Base-by-base conservation (phyloP, 2,888 invertebrate species). In the Orthonychiurus folsomi region DNA sequence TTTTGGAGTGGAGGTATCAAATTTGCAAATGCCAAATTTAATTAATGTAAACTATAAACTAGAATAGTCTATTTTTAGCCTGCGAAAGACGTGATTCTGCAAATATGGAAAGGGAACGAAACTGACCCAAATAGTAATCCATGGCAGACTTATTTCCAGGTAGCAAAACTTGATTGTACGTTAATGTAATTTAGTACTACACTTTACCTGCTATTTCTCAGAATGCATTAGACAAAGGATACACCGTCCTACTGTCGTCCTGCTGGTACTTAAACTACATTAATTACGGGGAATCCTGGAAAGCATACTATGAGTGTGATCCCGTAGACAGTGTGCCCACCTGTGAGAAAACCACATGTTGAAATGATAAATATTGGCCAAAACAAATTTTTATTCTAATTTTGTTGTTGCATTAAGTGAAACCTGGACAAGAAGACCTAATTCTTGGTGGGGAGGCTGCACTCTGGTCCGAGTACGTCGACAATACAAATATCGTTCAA, bases 241-340 rank as follows among this genome's bases (percentile, higher is more conserved):
- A 48, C 48, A 79, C 81, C 48, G 82, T 84, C 0, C 76, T 95
- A 24, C 80, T 89, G 57, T 93, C 93, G 0, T 80, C 88, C 0
- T 87, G 88, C 62, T 95, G 93, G 93, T 93, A 94, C 76, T 79
- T 94, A 58, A 89, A 92, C 77, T 85, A 86, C 74, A 79, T 90
- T 57, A 77, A 77, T 3, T 77, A 80, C 26, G 85, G 84, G 1
- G 83, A 84, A 1, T 86, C 87, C 74, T 90, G 89, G 89, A 69
- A 76, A 2, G 80, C 83, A 47, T 87, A 80, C 75, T 90, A 88
- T 75, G 64, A 76, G 12, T 85, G 85, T 67, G 89, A 92, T 73
- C 90, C 90, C 21, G 66, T 68, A 28, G n/a, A n/a, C n/a, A n/a
- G n/a, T n/a, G n/a, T n/a, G n/a, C n/a, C n/a, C n/a, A n/a, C n/a